Base-by-base conservation (phyloP, 2,113 vertebrate genomes). In the Leptodactylus fuscus region DNA sequence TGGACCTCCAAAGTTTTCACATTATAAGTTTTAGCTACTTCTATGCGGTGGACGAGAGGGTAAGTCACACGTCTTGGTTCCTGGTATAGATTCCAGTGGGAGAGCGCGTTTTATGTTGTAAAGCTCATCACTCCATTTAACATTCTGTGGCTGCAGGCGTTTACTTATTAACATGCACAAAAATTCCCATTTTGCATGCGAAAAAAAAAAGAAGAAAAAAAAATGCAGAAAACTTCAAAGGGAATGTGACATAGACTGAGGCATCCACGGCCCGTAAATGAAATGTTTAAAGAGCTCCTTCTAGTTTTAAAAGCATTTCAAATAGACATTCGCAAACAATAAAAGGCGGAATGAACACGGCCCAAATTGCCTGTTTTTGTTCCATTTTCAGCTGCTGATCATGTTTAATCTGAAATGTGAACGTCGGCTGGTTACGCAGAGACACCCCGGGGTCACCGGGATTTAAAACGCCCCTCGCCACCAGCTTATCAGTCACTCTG, bases 151-250 rank as follows among this genome's bases (percentile, higher is more conserved):
- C 93, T 93, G 91, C 90, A 81, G 91, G 92, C 92, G 88, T 91
- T 91, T 86, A 92, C 85, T 89, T 93, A 93, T 92, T 91, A 95
- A 94, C 92, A 94, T 92, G 93, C 91, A 84, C 93, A 48, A 93
- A 91, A 94, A 93, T 91, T 90, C 92, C 88, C 88, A 93, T 94
- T 94, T 93, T 91, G 91, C 90, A 93, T 88, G 89, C 88, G 87
- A 88, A 12, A 13, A 3, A 41, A 85, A 41, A 85, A 4, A 3
- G n/a, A 0, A 16, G 49, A 13, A 1, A 22, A 20, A 82, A 85
- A 24, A 4, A 79, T 53, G 87, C 41, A 0, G n/a, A 10, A 29
- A 44, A 88, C 93, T 93, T 94, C 95, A 92, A 94, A 92, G 94
- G 90, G 74, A 83, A 78, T n/a, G 62, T 88, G 89, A 82, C 79